Conservation (phyloP, 2,113 vertebrate species). For the Eurypyga helias region DNA sequence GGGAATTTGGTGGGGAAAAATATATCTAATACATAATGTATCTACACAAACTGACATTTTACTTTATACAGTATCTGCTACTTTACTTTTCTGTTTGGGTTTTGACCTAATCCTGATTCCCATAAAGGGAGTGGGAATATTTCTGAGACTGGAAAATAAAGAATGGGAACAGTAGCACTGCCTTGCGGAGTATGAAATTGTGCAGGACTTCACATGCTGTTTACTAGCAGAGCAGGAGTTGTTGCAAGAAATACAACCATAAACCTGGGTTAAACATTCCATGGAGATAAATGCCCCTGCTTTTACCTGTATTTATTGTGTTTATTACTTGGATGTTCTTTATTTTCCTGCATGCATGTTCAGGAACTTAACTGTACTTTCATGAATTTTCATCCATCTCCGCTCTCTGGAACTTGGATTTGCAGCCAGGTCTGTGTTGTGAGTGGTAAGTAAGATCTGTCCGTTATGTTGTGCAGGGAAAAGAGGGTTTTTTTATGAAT, state of each 20-base stretch:
- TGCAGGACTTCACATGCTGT: not conserved
- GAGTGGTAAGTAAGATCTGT: not conserved
- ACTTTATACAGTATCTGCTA: not conserved
- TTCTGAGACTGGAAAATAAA: not conserved
- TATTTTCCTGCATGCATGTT: not conserved
- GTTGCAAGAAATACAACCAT: not conserved
- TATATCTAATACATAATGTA: not conserved
- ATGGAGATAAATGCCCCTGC: not conserved
- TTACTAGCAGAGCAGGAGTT: not conserved
- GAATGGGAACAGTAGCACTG: not conserved
- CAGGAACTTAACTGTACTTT: not conserved
- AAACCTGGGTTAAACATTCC: not conserved
- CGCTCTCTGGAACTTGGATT: not conserved
- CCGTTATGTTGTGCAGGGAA: slow-evolving; percentile 24
- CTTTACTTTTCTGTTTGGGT: not conserved
- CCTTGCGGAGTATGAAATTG: not conserved
- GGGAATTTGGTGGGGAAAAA: not conserved
- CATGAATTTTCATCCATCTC: not conserved
- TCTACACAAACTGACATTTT: not conserved
- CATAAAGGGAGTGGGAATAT: not conserved
- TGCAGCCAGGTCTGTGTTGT: not conserved
- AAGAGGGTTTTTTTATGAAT: slow-evolving; percentile 44
- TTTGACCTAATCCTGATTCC: not conserved
- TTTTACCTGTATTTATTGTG: not conserved
- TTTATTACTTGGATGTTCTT: not conserved